phyloP scores from a whole-genome alignment of 1,140 invertebrate genomes.

The Leptonema lineaticorne region DNA sequence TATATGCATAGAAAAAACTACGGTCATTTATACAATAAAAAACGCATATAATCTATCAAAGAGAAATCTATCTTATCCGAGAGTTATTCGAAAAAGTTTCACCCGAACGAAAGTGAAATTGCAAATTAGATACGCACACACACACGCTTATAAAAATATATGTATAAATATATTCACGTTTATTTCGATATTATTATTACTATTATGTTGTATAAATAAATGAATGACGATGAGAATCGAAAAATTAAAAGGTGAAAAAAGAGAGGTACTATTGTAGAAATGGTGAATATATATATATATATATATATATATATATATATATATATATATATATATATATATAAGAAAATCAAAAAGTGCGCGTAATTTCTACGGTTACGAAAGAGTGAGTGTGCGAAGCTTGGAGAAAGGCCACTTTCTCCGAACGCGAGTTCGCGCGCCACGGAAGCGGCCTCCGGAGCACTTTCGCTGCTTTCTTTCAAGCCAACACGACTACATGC shows the following conservation, averaged over 20 bases:
- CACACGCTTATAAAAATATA: too few relatives aligned
- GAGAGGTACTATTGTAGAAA: slow-evolving; percentile 2
- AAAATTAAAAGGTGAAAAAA: slow-evolving; percentile 17
- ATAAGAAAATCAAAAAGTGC: slow-evolving; percentile 20
- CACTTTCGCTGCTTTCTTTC: slow-evolving; percentile 41
- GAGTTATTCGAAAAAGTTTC: background rate
- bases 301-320: too few relatives aligned
- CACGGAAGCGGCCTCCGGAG: slow-evolving; percentile 29
- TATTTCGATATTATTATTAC: too few relatives aligned
- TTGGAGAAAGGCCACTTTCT: slow-evolving; percentile 41
- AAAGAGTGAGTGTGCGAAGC: slow-evolving; percentile 29
- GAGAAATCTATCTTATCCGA: background rate
- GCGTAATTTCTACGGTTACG: slow-evolving; percentile 40
- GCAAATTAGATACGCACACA: background rate
- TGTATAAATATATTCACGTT: too few relatives aligned
- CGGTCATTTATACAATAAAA: too few relatives aligned
- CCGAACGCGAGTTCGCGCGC: too few relatives aligned
- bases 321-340: too few relatives aligned
- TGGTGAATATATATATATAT: too few relatives aligned
- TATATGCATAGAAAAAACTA: too few relatives aligned
- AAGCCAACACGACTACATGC: background rate
- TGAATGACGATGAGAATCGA: slow-evolving; percentile 3
- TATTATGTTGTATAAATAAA: background rate
- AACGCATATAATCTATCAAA: background rate
- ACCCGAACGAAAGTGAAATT: slow-evolving; percentile 29